Base-by-base conservation (phyloP, 2,797 vertebrate species). In the Gouania willdenowi region DNA sequence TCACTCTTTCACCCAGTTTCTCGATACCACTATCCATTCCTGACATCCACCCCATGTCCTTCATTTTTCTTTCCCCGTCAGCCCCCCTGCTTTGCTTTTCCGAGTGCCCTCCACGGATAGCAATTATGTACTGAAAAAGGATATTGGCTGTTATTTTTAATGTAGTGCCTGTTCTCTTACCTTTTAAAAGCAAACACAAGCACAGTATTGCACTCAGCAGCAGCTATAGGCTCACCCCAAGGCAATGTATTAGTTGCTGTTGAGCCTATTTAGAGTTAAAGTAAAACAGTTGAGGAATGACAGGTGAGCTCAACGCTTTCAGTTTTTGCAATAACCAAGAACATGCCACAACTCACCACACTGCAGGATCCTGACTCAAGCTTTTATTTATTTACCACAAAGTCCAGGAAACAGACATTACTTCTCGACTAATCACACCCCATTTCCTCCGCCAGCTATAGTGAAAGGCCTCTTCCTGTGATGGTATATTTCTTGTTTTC, bases 241-340 rank as follows among this genome's bases (percentile, higher is more conserved):
- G 61, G 68, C 60, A 35, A 56, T 42, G 33, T 53, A 76, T 81
- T 60, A 70, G 55, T 50, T 68, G 69, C 68, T 76, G 72, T 81
- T 75, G 64, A 69, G 63, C 73, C 75, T 62, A 57, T 83, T 83
- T 78, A 57, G 71, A 73, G 53, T 35, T 44, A 64, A 60, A 66
- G 45, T 65, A 71, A 76, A 75, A 59, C 62, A 71, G 61, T 72
- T 62, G 25, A 41, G 38, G 35, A 59, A 67, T 59, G 60, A 60
- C 52, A 57, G 77, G 55, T 74, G 60, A 67, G 46, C 49, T 26
- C n/a, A n/a, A 43, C 71, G 66, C 24, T 18, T 66, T 76, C 65
- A 47, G 40, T 53, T 40, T 66, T 57, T 28, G 41, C 34, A 30
- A 22, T 39, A 50, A 46, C 47, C 47, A 69, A 69, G 71, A 74